Evolutionary conservation across 2,113 vertebrate genomes (phyloP), one percentile per base, ranked within the genome.

Genomic region (Scolopax mira): DNA sequence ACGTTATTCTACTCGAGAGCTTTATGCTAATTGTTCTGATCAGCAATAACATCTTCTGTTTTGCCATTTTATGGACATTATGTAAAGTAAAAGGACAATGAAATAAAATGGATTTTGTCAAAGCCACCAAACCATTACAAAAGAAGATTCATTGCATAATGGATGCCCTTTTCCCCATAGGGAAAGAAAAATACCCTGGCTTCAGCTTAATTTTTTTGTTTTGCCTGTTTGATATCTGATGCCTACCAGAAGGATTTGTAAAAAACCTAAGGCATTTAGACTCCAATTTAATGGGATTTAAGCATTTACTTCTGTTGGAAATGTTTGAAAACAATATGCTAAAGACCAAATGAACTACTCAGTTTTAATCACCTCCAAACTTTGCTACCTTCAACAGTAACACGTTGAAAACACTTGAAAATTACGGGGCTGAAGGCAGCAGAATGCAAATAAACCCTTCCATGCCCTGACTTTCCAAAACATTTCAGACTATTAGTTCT

Each of bases 111-210:
- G 86, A 92, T 96, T 94, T 97, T 94, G 92, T 94, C 70, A 95
- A 92, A 96, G 90, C 96, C 94, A 96, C 94, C 90, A 97, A 94
- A 93, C 83, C 86, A 94, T 95, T 95, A 96, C 66, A 96, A 96
- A 95, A 96, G 78, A 80, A 90, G 92, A 96, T 85, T 87, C 85
- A 79, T 96, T 96, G 93, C 91, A 95, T 96, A 96, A 97, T 85
- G 62, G 77, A 89, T 94, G 75, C 73, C 89, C 91, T 96, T 95
- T 95, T 94, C 81, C 94, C 94, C 87, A 88, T 73, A 91, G 85
- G 78, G 89, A 84, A 87, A 93, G 84, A 96, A 96, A 95, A 97
- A 91, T 93, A 94, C 86, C 87, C 89, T 93, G 90, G 94, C 89
- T 95, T 93, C 88, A 90, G 86, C 57, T 69, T 95, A 84, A 72